Conservation (phyloP, 2,797 vertebrate genomes). For the Eulemur mongoz region DNA sequence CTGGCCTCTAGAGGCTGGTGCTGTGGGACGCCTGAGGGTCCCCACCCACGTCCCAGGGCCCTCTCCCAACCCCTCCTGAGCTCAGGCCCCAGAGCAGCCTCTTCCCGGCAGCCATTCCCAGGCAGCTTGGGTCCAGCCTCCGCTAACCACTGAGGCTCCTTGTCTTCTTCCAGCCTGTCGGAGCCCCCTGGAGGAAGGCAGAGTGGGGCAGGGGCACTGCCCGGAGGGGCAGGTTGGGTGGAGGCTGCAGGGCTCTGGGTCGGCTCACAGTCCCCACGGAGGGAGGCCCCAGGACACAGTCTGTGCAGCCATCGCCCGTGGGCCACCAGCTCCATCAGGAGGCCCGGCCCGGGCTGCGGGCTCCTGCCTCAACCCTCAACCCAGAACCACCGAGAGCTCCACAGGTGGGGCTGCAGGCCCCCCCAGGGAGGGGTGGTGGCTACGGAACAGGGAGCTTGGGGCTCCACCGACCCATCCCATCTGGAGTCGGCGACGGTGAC, state of each 20-base stretch:
- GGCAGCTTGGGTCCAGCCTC: not conserved
- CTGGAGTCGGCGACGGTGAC: not conserved
- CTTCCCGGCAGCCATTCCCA: not conserved
- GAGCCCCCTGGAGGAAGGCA: not conserved
- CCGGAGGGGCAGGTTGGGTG: fast-evolving
- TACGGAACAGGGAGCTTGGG: not conserved
- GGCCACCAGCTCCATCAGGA: not conserved
- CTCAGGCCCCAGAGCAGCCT: not conserved
- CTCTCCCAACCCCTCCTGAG: not conserved
- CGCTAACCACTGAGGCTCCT: fast-evolving
- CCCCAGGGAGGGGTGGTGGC: not conserved
- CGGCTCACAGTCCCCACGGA: not conserved
- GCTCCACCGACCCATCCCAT: not conserved
- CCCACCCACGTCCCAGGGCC: not conserved
- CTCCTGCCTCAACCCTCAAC: not conserved
- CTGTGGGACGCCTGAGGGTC: not conserved
- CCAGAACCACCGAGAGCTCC: not conserved
- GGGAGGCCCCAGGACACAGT: not conserved
- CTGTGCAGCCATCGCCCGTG: fast-evolving
- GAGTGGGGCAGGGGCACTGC: not conserved
- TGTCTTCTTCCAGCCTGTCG: not conserved
- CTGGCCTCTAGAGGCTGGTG: not conserved
- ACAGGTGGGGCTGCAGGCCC: not conserved
- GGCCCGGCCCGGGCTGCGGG: not conserved
- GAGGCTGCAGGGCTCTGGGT: not conserved